phyloP scores from a whole-genome alignment of 2,113 vertebrate genomes.

The Jaculus jaculus region DNA sequence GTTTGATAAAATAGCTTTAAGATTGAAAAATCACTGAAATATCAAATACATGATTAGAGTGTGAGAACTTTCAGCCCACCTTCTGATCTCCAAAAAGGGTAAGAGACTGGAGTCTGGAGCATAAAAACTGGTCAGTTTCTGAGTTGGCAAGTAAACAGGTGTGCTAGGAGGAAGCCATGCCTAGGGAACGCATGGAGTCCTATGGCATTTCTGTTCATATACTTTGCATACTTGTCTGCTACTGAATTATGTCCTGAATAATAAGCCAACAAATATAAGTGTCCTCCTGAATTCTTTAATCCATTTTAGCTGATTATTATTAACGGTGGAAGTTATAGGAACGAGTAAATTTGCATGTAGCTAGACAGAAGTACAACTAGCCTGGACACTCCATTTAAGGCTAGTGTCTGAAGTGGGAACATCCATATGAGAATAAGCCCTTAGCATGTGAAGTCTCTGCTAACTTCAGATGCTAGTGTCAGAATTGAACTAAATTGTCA shows the following conservation, averaged over 20 bases:
- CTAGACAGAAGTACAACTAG: too few species aligned
- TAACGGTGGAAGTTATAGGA: background rate
- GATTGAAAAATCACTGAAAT: background rate
- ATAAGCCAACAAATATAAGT: background rate
- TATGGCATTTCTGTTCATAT: too few species aligned
- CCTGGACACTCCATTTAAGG: background rate
- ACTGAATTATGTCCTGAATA: background rate
- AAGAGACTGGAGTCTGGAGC: background rate
- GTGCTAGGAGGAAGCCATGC: background rate
- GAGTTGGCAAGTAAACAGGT: background rate
- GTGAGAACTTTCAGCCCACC: background rate
- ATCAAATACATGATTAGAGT: background rate
- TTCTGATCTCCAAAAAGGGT: background rate
- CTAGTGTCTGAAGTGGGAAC: background rate
- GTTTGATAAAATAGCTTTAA: background rate
- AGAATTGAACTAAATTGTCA: background rate
- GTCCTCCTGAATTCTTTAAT: background rate
- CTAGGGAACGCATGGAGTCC: background rate
- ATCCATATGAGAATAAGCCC: background rate
- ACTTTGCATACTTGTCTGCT: background rate
- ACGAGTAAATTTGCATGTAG: background rate
- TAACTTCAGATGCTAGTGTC: background rate
- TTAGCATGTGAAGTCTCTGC: background rate
- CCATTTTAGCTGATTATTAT: background rate
- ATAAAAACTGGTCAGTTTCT: background rate